phyloP scores from a whole-genome alignment of 2,888 invertebrate species.

The Hemithea aestivaria region DNA sequence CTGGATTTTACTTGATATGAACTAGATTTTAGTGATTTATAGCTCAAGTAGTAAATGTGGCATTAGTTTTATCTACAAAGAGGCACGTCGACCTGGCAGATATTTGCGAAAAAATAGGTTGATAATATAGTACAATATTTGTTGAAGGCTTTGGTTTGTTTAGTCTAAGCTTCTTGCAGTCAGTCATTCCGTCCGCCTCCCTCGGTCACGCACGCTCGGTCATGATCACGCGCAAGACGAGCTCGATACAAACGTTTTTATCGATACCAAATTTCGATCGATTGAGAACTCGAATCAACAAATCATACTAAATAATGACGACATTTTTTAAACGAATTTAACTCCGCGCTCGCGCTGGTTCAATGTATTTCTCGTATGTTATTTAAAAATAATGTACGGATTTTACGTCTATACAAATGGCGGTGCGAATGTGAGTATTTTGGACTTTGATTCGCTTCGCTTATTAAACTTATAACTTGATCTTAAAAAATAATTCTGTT shows the following conservation, averaged over 20 bases:
- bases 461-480: background rate
- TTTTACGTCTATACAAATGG: conserved; percentile 13
- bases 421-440: conserved; percentile 22
- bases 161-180: conserved; percentile 23
- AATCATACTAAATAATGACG: no score
- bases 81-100: conserved; percentile 20
- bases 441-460: conserved; percentile 4
- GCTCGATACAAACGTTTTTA: conserved; percentile 1
- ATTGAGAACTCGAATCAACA: no score
- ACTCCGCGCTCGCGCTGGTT: no score
- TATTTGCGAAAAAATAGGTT: conserved; percentile 28
- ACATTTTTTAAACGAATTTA: background rate
- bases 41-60: no score
- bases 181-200: conserved; percentile 39
- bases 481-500: background rate
- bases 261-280: no score
- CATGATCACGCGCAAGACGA: conserved; percentile 10
- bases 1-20: background rate
- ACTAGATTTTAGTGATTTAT: no score
- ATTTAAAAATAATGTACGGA: conserved; percentile 9
- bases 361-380: no score
- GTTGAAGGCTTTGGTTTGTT: conserved; percentile 34
- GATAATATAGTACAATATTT: conserved; percentile 31
- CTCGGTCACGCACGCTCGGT: conserved; percentile 20
- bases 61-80: conserved; percentile 25